Evolutionary conservation across 2,888 invertebrate genomes (phyloP), one percentile per base, ranked within the genome.

Genomic region (Scelioninae gen. 2): DNA sequence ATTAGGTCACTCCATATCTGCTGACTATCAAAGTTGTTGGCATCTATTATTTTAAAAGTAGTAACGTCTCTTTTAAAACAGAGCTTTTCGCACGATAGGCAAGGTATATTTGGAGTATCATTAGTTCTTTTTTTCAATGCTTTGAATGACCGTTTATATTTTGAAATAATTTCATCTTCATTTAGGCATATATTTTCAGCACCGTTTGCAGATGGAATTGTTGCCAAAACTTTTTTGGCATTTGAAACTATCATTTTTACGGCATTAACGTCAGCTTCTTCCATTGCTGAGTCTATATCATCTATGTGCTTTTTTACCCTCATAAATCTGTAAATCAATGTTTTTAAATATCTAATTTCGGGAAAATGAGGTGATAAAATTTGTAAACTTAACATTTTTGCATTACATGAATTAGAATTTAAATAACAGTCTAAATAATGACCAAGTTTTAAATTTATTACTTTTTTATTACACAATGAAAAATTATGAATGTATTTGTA

Each of bases 251-350:
- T 69, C 2, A 50, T 9, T 28, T 33, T 15, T 6, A 73, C 25
- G 35, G 25, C 4, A 25, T 53, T 7, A 18, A 73, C 35, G 57
- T 68, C 35, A 15, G 7, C 18, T 6, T 9, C 41, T 13, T 50
- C 13, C 13, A 73, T 28, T 9, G 65, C 65, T 25, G 7, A 31
- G 28, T 74, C 71, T 13, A 71, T 45, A 6, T 18, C 15, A 1
- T 35, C 9, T 33, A 73, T n/a, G 43, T 65, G 55, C 6, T 16
- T 13, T 5, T 55, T 13, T 9, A 60, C 33, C 28, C 37, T 41
- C 15, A 25, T n/a, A 35, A 73, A 28, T 53, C 22, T 53, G 31
- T 65, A 73, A 28, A 75, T 35, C 11, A 52, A 35, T 11, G 19
- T 33, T 7, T 35, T 35, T 35, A 52, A 5, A 35, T 35, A 35